Conservation (phyloP, 2,113 vertebrate species). For the Lepisosteus osseus region DNA sequence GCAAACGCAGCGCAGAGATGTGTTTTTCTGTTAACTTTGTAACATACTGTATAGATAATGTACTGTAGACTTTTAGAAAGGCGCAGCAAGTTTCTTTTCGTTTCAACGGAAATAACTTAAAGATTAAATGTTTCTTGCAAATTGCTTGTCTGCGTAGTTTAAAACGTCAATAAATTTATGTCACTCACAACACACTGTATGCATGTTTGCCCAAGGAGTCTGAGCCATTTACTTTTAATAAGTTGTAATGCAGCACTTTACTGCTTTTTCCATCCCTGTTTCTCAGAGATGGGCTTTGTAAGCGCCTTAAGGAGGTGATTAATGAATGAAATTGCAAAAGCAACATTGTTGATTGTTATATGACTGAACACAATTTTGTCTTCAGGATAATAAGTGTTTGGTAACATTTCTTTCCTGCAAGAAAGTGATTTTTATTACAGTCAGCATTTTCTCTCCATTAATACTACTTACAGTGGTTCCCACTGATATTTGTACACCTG, state of each 20-base stretch:
- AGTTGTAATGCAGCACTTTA: conserved; percentile 8
- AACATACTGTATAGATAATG: too few relatives aligned
- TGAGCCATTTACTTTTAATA: conserved; percentile 15
- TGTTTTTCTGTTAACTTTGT: too few relatives aligned
- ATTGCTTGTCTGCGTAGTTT: not conserved
- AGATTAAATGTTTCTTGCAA: not conserved
- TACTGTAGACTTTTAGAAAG: too few relatives aligned
- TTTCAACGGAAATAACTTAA: too few relatives aligned
- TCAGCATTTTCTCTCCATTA: too few relatives aligned
- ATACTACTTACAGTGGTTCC: too few relatives aligned
- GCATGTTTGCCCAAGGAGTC: conserved; percentile 1
- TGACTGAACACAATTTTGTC: conserved; percentile 9
- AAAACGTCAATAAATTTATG: not conserved
- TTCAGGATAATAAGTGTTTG: not conserved
- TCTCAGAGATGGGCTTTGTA: not conserved
- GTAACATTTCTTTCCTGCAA: not conserved
- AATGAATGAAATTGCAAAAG: conserved; percentile 4
- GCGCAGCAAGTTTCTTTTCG: too few relatives aligned
- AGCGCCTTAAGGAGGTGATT: conserved; percentile 21
- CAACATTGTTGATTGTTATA: not conserved
- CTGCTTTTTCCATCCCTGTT: conserved; percentile 8
- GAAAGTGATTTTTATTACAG: too few relatives aligned
- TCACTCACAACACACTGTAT: not conserved
- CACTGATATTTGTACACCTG: too few relatives aligned
- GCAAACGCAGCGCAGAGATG: too few relatives aligned